Base-by-base conservation (phyloP, 2,113 vertebrate species). In the Menura novaehollandiae region DNA sequence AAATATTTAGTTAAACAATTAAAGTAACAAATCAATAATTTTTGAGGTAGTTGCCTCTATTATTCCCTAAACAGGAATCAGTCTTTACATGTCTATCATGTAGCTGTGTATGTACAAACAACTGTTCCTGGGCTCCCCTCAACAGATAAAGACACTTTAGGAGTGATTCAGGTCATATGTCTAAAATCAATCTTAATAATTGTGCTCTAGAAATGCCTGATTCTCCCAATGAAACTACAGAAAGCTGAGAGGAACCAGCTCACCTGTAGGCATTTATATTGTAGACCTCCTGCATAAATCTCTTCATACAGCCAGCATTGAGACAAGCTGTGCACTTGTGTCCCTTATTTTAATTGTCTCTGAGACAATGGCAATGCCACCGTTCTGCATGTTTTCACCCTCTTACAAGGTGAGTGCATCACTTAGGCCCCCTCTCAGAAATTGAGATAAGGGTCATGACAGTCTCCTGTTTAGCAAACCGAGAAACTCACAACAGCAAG, bases 71-170 rank as follows among this genome's bases (percentile, higher is more conserved):
- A 53, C 2, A 41, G 9, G 37, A 80, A 37, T 32, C 5, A 58
- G 7, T 20, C 3, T 6, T 20, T 84, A 52, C 14, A 7, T 13
- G 20, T 11, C 16, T 60, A 4, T 52, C 9, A 26, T 9, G 24
- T 19, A 35, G 35, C 60, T 0, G 0, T 1, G 0, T 52, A 35
- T 28, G 27, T 13, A 37, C 67, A 24, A 94, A 27, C 12, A 81
- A 24, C 21, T 13, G 7, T 63, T 60, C 28, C 35, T 39, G 51
- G 6, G 8, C 26, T 87, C 6, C 13, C 17, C 7, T 81, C 64
- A 67, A 28, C 12, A 69, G 26, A 73, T 10, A 58, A 66, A 67
- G n/a, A 53, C 37, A 58, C 3, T 80, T 80, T 33, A 49, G 55
- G 37, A 44, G n/a, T 43, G 15, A 84, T 62, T 84, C 64, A 81